Percentiles rank a stretch among this genome's conserved stretches.
These are phyloP conservation scores for Malachius bipustulatus DNA, from an alignment of 2,888 invertebrate species.

Conservation along the genomic window DNA sequence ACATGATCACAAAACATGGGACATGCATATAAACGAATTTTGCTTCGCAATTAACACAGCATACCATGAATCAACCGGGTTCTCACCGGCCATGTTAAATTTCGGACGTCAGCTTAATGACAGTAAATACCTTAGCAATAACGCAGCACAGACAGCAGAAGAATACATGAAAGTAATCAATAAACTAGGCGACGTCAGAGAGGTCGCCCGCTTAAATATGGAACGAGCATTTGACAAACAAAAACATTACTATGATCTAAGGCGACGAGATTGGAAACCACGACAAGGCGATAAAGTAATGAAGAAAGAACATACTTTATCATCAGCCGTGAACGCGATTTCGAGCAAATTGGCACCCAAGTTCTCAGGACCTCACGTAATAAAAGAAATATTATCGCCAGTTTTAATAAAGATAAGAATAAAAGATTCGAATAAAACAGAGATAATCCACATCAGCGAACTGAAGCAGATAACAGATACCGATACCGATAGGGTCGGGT, in stretches of 20 bases:
- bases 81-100: conserved; percentile 22
- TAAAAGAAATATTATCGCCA: too few species aligned
- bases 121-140: too few species aligned
- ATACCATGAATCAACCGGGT: conserved; percentile 20
- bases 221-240: conserved; percentile 4
- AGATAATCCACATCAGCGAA: too few species aligned
- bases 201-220: conserved; percentile 4
- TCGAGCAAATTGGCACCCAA: conserved; percentile 5
- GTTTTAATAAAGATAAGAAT: too few species aligned
- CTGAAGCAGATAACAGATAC: too few species aligned
- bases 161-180: too few species aligned
- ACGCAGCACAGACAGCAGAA: too few species aligned
- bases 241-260: conserved; percentile 6
- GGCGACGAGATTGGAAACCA: neutral
- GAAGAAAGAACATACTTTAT: neutral
- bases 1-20: conserved; percentile 24
- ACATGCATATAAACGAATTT: conserved; percentile 19
- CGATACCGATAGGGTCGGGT: too few species aligned
- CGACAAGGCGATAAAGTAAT: conserved; percentile 1
- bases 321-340: neutral
- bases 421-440: too few species aligned
- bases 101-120: conserved; percentile 14
- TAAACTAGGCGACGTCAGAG: conserved; percentile 2
- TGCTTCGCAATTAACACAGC: conserved; percentile 22
- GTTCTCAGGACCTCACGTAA: too few species aligned